A percentile compares a stretch with the other conserved stretches of the same genome.
These are phyloP conservation scores for Eupithecia pulchellata DNA, from an alignment of 2,888 invertebrate species.

Conservation along the genomic window DNA sequence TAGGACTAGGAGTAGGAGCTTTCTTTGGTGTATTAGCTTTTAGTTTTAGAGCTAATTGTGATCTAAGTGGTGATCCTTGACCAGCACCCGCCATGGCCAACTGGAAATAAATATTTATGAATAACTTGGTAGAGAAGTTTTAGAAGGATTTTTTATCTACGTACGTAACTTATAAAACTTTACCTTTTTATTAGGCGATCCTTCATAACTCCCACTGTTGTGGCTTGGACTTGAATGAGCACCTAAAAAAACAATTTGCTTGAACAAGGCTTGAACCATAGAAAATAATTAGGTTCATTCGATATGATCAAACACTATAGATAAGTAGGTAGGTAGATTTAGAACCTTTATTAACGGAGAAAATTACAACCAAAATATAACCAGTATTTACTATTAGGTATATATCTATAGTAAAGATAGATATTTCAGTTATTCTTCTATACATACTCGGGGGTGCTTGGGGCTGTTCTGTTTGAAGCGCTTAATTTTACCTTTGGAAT, in stretches of 20 bases:
- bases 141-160: too few species aligned
- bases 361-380: too few species aligned
- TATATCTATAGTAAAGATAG: too few species aligned
- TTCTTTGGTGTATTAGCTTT: conserved; percentile 86
- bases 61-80: conserved; percentile 90
- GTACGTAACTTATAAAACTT: too few species aligned
- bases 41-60: conserved; percentile 88
- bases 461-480: neutral
- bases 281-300: neutral
- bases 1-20: conserved; percentile 76
- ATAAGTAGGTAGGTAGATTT: too few species aligned
- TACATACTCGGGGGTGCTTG: too few species aligned
- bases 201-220: conserved; percentile 73
- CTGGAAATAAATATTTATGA: conserved; percentile 53
- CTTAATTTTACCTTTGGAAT: conserved; percentile 64
- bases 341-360: too few species aligned
- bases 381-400: too few species aligned
- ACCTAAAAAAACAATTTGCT: conserved; percentile 53
- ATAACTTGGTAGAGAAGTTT: neutral
- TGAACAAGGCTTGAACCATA: conserved; percentile 1
- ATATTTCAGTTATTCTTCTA: neutral
- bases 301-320: neutral
- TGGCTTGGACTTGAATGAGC: conserved; percentile 74
- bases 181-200: conserved; percentile 80
- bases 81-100: conserved; percentile 85